Base-by-base conservation (phyloP, 2,113 vertebrate genomes). In the Tonatia bakeri region DNA sequence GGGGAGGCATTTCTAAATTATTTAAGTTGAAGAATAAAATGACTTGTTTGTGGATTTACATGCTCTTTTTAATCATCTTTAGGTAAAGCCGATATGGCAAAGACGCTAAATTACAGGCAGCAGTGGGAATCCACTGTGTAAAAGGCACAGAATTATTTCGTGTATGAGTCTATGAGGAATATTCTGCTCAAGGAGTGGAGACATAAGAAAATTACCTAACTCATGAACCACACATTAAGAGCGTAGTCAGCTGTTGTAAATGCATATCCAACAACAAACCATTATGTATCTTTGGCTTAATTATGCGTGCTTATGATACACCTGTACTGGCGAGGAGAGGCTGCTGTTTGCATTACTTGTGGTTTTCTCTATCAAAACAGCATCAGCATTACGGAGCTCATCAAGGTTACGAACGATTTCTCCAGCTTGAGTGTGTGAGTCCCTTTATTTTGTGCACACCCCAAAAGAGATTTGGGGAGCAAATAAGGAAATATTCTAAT, bases 281-380 rank as follows among this genome's bases (percentile, higher is more conserved):
- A 98, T 98, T 98, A 98, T 95, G 94, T 95, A 95, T 97, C 97
- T 98, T 97, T 97, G 96, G 82, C 94, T 97, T 97, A 98, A 98
- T 98, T 98, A 97, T 95, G 96, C 24, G 82, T 96, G 76, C 96
- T 98, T 98, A 98, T 98, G 96, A 96, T 86, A 97, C 97, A 98
- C 97, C 97, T 98, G 93, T 96, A 96, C 95, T 81, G 69, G 72
- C 88, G 91, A 97, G 94, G 50, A 73, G 79, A 92, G 92, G 79
- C 85, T 97, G 96, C 95, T 98, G 92, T 97, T 98, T 98, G 90
- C 80, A 80, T 93, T 97, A 79, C 96, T 97, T 98, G 97, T 96
- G 95, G 95, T 98, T 98, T 98, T 96, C 96, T 93, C 96, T 97
- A 98, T 98, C 97, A 98, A 98, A 98, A 98, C 98, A 98, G 97